Percentiles rank a stretch among this genome's conserved stretches.
phyloP scores from a whole-genome alignment of 2,797 vertebrate genomes.

The Sylvia borin region DNA sequence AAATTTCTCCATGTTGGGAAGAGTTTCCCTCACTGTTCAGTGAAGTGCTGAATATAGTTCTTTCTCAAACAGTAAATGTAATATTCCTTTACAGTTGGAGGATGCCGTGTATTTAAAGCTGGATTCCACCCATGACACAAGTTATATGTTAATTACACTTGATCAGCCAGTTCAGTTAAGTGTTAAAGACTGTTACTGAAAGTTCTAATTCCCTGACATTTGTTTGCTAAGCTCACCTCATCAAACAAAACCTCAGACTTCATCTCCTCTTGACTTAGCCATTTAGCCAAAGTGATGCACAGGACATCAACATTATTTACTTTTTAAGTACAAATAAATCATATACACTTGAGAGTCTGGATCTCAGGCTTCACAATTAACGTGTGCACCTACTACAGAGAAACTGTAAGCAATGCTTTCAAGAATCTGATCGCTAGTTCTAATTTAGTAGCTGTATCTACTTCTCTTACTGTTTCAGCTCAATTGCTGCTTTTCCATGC shows the following conservation, averaged over 20 bases:
- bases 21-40: neutral
- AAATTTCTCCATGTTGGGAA: neutral
- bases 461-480: constrained; percentile 17
- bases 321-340: constrained; percentile 28
- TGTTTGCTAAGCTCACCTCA: neutral
- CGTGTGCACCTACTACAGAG: neutral
- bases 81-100: neutral
- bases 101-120: neutral
- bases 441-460: constrained; percentile 21
- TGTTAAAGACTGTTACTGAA: neutral
- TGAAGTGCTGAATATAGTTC: neutral
- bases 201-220: neutral
- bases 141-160: neutral
- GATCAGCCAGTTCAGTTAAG: neutral
- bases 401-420: neutral
- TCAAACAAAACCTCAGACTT: constrained; percentile 28
- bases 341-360: neutral
- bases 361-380: neutral
- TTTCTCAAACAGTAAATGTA: neutral
- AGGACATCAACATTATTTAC: constrained; percentile 6
- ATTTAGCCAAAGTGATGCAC: constrained; percentile 16
- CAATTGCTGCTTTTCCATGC: neutral
- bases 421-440: neutral
- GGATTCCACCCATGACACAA: neutral
- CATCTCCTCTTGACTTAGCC: neutral